These are phyloP conservation scores for Ibidorhyncha struthersii DNA, from an alignment of 2,113 vertebrate genomes.

Conservation along the genomic window DNA sequence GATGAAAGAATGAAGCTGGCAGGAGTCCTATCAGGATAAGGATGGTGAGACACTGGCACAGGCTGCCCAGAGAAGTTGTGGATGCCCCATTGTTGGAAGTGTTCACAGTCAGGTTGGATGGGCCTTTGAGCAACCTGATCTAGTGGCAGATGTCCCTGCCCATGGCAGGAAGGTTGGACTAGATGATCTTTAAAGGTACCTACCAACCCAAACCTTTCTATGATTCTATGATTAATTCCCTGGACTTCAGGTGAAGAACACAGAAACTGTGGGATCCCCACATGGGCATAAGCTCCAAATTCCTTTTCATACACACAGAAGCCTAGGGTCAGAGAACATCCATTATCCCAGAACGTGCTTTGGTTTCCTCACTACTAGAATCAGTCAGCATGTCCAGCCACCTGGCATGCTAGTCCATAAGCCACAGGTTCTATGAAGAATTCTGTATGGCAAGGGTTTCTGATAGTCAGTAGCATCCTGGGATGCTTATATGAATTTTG, in stretches of 20 bases:
- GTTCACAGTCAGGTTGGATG: background rate
- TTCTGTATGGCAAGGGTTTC: background rate
- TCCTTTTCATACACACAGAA: background rate
- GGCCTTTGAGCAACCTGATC: background rate
- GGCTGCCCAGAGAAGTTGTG: background rate
- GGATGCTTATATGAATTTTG: background rate
- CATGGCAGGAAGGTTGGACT: too few species aligned
- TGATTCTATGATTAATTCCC: background rate
- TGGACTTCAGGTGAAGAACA: background rate
- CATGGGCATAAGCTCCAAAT: background rate
- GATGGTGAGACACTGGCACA: background rate
- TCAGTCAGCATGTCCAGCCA: background rate
- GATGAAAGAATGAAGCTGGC: background rate
- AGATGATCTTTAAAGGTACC: too few species aligned
- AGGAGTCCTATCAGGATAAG: background rate
- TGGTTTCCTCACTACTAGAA: background rate
- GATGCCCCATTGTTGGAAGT: background rate
- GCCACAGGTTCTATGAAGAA: background rate
- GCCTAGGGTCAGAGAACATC: background rate
- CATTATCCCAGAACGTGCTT: background rate
- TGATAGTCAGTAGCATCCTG: background rate
- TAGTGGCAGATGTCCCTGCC: background rate
- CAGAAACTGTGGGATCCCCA: background rate
- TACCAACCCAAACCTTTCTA: too few species aligned
- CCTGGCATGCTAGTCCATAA: background rate